Conservation (phyloP, 2,888 invertebrate genomes). For the Idaea biselata region DNA sequence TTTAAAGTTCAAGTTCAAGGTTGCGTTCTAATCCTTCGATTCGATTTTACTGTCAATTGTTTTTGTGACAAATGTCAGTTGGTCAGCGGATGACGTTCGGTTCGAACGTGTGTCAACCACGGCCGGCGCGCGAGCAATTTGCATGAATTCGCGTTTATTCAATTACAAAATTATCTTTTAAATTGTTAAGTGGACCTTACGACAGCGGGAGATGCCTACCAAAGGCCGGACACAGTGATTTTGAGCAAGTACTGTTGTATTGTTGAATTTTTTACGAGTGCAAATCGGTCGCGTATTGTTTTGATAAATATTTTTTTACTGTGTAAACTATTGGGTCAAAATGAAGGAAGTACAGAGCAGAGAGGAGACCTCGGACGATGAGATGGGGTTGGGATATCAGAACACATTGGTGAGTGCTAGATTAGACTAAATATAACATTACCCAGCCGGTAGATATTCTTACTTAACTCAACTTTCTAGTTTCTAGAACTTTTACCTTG, state of each 20-base stretch:
- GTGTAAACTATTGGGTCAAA: constrained; percentile 44
- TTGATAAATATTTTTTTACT: constrained; percentile 52
- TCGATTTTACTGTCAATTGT: constrained; percentile 48
- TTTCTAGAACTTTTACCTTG: constrained; percentile 46
- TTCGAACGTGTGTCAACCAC: constrained; percentile 56
- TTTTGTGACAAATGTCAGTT: constrained; percentile 58
- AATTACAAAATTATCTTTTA: constrained; percentile 68
- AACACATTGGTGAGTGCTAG: constrained; percentile 83
- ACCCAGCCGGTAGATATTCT: neutral
- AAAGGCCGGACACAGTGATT: constrained; percentile 51
- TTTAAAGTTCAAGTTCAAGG: constrained; percentile 65
- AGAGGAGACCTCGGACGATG: constrained; percentile 79
- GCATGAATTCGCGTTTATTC: constrained; percentile 71
- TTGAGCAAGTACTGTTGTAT: constrained; percentile 41
- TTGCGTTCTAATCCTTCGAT: constrained; percentile 35
- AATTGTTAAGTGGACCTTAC: constrained; percentile 46
- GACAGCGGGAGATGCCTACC: constrained; percentile 51
- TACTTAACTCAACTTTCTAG: constrained; percentile 53
- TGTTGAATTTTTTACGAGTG: constrained; percentile 39
- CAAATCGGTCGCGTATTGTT: constrained; percentile 43
- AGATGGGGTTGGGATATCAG: constrained; percentile 85
- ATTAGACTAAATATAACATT: neutral
- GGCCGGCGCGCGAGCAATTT: constrained; percentile 61
- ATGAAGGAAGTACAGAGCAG: constrained; percentile 64
- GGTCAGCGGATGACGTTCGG: constrained; percentile 60